Evolutionary conservation across 2,113 vertebrate genomes (phyloP).

Genomic region (Origma solitaria): DNA sequence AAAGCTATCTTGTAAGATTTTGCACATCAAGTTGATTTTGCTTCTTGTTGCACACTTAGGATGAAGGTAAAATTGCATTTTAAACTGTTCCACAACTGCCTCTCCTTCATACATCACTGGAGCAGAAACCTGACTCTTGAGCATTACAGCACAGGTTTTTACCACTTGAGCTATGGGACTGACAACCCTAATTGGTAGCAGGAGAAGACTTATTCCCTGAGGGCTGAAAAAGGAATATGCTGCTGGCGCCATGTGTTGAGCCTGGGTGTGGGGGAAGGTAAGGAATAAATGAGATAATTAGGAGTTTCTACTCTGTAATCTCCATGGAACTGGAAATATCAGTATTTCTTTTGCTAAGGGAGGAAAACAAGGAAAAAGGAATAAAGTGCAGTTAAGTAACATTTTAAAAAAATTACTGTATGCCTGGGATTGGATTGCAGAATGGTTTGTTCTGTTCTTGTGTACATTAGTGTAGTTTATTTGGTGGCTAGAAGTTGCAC

Average conservation of each 20-base stretch:
- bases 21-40: constrained; percentile 20
- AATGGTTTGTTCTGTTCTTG: not conserved
- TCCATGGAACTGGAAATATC: constrained; percentile 1
- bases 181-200: constrained; percentile 61
- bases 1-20: not conserved
- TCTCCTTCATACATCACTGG: constrained; percentile 58
- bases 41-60: not conserved
- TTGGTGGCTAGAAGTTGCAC: not conserved
- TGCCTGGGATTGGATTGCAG: not conserved
- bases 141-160: constrained; percentile 52
- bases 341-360: not conserved
- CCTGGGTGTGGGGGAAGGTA: constrained; percentile 47
- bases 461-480: not conserved
- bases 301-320: constrained; percentile 30
- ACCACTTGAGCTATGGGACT: constrained; percentile 57
- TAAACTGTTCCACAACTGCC: constrained; percentile 43
- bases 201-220: constrained; percentile 48
- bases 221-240: constrained; percentile 51
- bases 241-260: constrained; percentile 60
- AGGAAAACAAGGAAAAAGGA: not conserved
- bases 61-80: constrained; percentile 50
- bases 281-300: constrained; percentile 51
- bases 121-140: constrained; percentile 55
- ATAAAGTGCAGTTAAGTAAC: not conserved
- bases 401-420: not conserved